A percentile compares a stretch with the other conserved stretches of the same genome.
Evolutionary conservation across 2,888 invertebrate genomes (phyloP).

Genomic region (Schizaphis graminum): DNA sequence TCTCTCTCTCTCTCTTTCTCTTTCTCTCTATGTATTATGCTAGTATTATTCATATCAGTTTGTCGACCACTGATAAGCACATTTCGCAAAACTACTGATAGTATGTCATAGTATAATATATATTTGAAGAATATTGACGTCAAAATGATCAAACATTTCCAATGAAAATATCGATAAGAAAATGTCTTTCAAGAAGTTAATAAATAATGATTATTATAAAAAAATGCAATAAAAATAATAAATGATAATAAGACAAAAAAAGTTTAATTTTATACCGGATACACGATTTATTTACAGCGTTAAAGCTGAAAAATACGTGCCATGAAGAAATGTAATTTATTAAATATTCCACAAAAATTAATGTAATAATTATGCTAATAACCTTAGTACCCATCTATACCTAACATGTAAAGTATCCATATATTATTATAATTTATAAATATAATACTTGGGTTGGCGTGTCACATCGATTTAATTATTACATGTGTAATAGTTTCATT

Average conservation of each 20-base stretch:
- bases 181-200: background rate
- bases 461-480: slow-evolving; percentile 12
- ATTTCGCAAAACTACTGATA: background rate
- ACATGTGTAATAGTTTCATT: background rate
- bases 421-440: background rate
- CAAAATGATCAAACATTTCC: background rate
- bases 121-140: background rate
- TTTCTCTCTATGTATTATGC: background rate
- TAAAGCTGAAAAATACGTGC: background rate
- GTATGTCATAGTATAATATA: background rate
- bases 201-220: background rate
- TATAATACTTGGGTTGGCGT: background rate
- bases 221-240: background rate
- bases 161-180: background rate
- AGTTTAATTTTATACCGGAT: background rate
- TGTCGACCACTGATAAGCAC: background rate
- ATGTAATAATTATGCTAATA: background rate
- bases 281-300: background rate
- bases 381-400: background rate
- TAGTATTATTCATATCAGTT: background rate
- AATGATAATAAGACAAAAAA: background rate
- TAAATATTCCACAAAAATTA: background rate
- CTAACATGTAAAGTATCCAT: background rate
- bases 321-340: background rate
- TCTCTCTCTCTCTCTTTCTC: background rate